These are phyloP conservation scores for Diadophis punctatus DNA, from an alignment of 2,113 vertebrate species.

Conservation along the genomic window DNA sequence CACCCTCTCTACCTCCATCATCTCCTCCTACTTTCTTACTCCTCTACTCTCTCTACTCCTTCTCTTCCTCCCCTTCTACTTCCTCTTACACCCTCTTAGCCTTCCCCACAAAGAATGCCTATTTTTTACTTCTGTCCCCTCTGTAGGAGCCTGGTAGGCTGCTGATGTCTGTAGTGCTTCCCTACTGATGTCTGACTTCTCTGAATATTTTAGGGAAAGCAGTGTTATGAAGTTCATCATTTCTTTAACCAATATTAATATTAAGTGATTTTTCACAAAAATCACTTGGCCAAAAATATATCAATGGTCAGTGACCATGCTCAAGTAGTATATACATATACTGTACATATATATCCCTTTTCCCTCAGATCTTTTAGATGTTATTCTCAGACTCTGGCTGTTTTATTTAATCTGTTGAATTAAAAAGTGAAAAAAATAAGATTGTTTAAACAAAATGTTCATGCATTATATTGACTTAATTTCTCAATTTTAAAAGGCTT, in stretches of 20 bases:
- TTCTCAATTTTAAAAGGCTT: background rate
- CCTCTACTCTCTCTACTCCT: too few species aligned
- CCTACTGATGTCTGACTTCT: background rate
- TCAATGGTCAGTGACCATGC: background rate
- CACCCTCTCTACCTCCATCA: too few species aligned
- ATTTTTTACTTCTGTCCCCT: background rate
- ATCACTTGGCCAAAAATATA: background rate
- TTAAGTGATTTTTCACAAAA: background rate
- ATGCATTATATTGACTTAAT: background rate
- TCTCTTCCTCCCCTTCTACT: too few species aligned
- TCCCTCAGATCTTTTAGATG: background rate
- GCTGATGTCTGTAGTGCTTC: background rate
- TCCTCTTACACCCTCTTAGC: too few species aligned
- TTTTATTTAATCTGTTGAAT: background rate
- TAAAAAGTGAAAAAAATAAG: background rate
- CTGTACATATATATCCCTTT: background rate
- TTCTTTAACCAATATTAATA: background rate
- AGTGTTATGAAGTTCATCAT: background rate
- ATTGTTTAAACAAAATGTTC: background rate
- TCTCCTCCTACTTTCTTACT: too few species aligned
- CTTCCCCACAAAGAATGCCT: too few species aligned
- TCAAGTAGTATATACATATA: too few species aligned
- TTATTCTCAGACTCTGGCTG: background rate
- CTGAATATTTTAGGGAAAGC: background rate
- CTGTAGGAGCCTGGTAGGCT: background rate